These are phyloP conservation scores for Balaeniceps rex DNA, from an alignment of 2,113 vertebrate genomes.

Conservation along the genomic window DNA sequence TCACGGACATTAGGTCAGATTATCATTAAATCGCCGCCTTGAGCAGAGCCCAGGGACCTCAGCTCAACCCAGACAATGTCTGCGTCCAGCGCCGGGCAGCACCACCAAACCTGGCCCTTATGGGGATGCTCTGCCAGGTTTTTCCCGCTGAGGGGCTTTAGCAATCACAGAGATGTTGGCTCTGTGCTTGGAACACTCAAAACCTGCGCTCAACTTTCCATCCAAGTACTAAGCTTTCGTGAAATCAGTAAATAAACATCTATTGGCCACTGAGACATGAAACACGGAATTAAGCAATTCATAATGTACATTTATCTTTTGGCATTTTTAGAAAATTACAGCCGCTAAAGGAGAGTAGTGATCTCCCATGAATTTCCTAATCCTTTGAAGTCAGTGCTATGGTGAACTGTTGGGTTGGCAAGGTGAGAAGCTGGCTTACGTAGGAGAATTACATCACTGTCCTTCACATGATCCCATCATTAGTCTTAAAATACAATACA, in stretches of 20 bases:
- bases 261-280: rapidly evolving
- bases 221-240: not conserved
- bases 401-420: not conserved
- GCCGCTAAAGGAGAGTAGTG: not conserved
- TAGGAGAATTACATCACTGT: not conserved
- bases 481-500: not conserved
- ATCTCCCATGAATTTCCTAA: not conserved
- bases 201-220: not conserved
- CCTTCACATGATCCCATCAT: not conserved
- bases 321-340: not conserved
- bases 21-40: not conserved
- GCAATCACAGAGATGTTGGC: not conserved
- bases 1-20: conserved; percentile 3
- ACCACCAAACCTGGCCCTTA: not conserved
- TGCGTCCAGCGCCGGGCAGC: not conserved
- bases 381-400: not conserved
- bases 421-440: not conserved
- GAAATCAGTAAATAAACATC: not conserved
- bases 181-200: not conserved
- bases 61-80: not conserved
- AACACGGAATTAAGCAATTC: rapidly evolving
- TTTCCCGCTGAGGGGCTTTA: not conserved
- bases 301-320: not conserved
- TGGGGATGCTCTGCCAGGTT: not conserved
- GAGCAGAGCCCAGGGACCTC: not conserved